A percentile compares a stretch with the other conserved stretches of the same genome.
Conservation (phyloP, 2,797 vertebrate genomes). For the Eidolon dupreanum region DNA sequence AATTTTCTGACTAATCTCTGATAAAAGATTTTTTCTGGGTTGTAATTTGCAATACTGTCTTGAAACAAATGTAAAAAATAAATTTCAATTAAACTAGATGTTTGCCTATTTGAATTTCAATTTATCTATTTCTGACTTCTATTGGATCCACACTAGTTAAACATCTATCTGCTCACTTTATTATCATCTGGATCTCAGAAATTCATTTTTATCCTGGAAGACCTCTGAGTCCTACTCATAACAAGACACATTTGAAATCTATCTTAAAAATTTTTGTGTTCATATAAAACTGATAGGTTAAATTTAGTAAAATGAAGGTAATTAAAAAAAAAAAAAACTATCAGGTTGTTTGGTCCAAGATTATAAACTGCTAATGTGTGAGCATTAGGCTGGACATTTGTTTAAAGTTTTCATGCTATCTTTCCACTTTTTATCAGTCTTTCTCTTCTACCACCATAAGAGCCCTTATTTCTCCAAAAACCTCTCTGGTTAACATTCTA, state of each 20-base stretch:
- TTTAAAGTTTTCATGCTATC: neutral
- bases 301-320: constrained; percentile 20
- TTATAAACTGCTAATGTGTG: neutral
- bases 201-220: neutral
- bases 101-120: neutral
- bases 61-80: constrained; percentile 49
- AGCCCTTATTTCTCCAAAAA: neutral
- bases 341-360: neutral
- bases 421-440: neutral
- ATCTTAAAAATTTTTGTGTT: neutral
- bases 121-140: neutral
- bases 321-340: neutral
- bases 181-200: neutral
- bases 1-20: neutral
- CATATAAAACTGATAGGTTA: neutral
- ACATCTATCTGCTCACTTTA: neutral
- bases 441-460: neutral
- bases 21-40: neutral
- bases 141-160: neutral
- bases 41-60: constrained; percentile 21
- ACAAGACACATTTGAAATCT: neutral
- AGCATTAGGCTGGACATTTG: neutral
- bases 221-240: neutral
- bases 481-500: neutral
- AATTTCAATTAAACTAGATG: neutral